These are phyloP conservation scores for Tachuris rubrigastra DNA, from an alignment of 2,113 vertebrate species.

Conservation along the genomic window DNA sequence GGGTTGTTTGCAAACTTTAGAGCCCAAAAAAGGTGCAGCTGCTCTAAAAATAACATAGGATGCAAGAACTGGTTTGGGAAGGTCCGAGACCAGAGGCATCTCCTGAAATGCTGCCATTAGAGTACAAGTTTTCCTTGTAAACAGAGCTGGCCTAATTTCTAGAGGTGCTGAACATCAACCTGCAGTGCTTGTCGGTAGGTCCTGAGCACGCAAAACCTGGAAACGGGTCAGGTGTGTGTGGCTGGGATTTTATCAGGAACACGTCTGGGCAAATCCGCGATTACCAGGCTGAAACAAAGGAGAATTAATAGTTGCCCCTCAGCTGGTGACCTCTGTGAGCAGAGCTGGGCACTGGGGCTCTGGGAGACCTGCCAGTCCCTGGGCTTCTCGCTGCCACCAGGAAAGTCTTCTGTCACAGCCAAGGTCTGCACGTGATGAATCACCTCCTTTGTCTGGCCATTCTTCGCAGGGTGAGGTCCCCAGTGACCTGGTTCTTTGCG, in stretches of 20 bases:
- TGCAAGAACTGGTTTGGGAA: constrained; percentile 61
- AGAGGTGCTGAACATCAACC: background rate
- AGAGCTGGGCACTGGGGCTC: background rate
- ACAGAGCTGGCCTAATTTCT: constrained; percentile 42
- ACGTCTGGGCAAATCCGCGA: background rate
- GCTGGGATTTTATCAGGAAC: background rate
- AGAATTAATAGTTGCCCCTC: background rate
- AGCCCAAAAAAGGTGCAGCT: constrained; percentile 28
- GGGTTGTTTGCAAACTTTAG: constrained; percentile 45
- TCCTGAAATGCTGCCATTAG: constrained; percentile 24
- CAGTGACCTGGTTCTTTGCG: background rate
- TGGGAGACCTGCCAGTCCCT: background rate
- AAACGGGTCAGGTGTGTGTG: background rate
- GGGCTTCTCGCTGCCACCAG: background rate
- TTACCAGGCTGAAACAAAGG: background rate
- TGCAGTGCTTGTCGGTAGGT: background rate
- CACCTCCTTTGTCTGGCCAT: background rate
- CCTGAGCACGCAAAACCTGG: background rate
- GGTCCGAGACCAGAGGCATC: constrained; percentile 26
- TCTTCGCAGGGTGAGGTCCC: background rate
- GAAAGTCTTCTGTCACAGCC: background rate
- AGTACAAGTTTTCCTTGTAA: background rate
- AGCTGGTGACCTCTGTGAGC: background rate
- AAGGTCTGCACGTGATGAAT: background rate
- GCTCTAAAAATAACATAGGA: constrained; percentile 53